Base-by-base conservation (phyloP, 2,797 vertebrate species). In the Cyprinella venusta region DNA sequence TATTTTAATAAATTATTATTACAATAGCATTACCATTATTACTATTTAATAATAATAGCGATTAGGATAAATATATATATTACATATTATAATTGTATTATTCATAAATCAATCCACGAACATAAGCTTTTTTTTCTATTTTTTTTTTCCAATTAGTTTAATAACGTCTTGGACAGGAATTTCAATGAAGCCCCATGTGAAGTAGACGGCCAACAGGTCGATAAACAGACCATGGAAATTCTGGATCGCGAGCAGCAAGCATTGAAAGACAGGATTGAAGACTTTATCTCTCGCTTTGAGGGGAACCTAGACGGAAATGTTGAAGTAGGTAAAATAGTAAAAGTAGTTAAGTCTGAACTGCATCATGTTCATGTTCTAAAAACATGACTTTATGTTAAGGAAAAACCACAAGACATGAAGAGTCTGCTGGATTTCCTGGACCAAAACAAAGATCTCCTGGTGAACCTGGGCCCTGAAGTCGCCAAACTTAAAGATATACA, bases 381-480 rank as follows among this genome's bases (percentile, higher is more conserved):
- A 40, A 16, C 18, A 38, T 82, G 33, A 71, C 26, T 74, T 69
- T 36, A 59, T 85, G 38, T 79, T n/a, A 42, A 90, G 64, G 68
- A 76, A 72, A 87, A 90, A 68, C 36, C 86, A n/a, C 24, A 69
- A 30, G 79, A 71, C n/a, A 81, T 91, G 80, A 88, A 78, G 71
- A 19, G 78, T 19, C 86, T 92, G 56, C 81, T 92, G 65, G 81
- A 87, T 7, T 92, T 92, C 69, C 79, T 92, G 59, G 82, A 87
- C 15, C 78, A 83, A 84, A 91, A 91, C 88, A 88, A 84, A 84
- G 90, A 92, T 85, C 86, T 92, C 24, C 38, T 87, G 82, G 86
- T 83, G 78, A 86, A 84, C 40, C 64, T 92, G 67, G 76, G 76
- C 8, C 88, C 91, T 68, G 81, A 91, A 24, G 21, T 88, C 15